Conservation (phyloP, 2,888 invertebrate genomes). For the Listrodromus nycthemerus region DNA sequence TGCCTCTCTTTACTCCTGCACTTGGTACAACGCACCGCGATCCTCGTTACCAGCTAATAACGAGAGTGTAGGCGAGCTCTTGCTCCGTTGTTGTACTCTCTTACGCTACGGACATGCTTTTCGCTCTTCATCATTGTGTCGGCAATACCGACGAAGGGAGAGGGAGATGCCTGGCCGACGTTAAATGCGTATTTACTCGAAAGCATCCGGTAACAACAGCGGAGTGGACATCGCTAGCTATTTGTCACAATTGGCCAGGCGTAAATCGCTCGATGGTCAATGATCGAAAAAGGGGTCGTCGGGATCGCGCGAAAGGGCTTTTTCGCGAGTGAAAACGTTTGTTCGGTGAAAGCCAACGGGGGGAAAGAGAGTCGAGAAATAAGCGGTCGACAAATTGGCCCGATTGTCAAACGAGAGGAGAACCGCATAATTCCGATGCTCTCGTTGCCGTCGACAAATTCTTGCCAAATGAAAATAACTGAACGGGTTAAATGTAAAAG, state of each 20-base stretch:
- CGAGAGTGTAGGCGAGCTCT: conserved; percentile 43
- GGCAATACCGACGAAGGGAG: conserved; percentile 36
- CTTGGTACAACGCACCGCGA: conserved; percentile 42
- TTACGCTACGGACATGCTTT: conserved; percentile 27
- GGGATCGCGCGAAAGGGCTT: conserved; percentile 51
- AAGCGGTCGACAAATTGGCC: conserved; percentile 63
- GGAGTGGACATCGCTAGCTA: conserved; percentile 15
- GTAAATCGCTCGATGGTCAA: conserved; percentile 46
- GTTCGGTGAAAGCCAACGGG: conserved; percentile 1
- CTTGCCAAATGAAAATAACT: conserved; percentile 21
- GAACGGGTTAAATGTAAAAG: background rate
- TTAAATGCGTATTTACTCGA: conserved; percentile 42
- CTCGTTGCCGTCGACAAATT: conserved; percentile 59
- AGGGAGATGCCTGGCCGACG: conserved; percentile 10
- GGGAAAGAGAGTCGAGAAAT: conserved; percentile 21
- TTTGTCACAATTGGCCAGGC: conserved; percentile 42
- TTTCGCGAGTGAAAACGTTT: conserved; percentile 46
- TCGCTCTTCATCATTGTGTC: conserved; percentile 38
- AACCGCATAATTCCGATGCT: conserved; percentile 53
- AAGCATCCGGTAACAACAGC: conserved; percentile 15
- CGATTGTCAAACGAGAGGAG: conserved; percentile 49
- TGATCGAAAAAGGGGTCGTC: conserved; percentile 51
- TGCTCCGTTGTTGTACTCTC: conserved; percentile 27
- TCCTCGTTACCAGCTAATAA: conserved; percentile 66
- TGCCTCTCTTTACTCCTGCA: background rate